These are phyloP conservation scores for Moxostoma hubbsi DNA, from an alignment of 2,797 vertebrate genomes.

Conservation along the genomic window DNA sequence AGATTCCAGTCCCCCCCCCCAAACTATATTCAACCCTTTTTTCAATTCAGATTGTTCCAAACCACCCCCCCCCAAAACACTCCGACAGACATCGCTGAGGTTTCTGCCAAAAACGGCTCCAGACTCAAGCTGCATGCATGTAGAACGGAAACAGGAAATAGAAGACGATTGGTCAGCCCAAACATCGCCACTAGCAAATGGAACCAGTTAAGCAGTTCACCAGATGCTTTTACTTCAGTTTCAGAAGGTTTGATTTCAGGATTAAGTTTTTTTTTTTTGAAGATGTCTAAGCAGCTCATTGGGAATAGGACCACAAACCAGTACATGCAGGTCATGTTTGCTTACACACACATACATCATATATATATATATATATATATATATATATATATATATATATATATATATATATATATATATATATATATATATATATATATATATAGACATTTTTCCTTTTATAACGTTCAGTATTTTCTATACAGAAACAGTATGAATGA, in stretches of 20 bases:
- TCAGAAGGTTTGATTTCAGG: conserved; percentile 77
- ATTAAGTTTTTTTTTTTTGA: conserved; percentile 68
- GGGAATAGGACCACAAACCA: conserved; percentile 91
- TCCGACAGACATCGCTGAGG: conserved; percentile 63
- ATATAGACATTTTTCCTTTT: conserved; percentile 89
- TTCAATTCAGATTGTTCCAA: conserved; percentile 66
- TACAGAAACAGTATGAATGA: conserved; percentile 99
- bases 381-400: conserved; percentile 67
- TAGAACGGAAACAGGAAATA: conserved; percentile 76
- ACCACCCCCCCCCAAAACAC: conserved; percentile 56
- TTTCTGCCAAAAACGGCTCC: conserved; percentile 62
- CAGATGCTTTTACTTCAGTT: conserved; percentile 80
- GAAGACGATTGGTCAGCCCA: conserved; percentile 81
- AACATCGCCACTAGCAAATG: conserved; percentile 87
- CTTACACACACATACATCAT: conserved; percentile 36
- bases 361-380: conserved; percentile 55
- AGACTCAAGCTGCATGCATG: conserved; percentile 95
- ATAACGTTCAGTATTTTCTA: conserved; percentile 96
- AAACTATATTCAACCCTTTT: conserved; percentile 72
- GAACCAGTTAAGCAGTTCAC: conserved; percentile 86
- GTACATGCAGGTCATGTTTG: conserved; percentile 89
- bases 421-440: conserved; percentile 46
- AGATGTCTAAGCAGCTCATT: conserved; percentile 82
- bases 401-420: conserved; percentile 75
- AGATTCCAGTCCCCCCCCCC: conserved; percentile 51